These are phyloP conservation scores for Nyctibius bracteatus DNA, from an alignment of 2,113 vertebrate genomes.

Conservation along the genomic window DNA sequence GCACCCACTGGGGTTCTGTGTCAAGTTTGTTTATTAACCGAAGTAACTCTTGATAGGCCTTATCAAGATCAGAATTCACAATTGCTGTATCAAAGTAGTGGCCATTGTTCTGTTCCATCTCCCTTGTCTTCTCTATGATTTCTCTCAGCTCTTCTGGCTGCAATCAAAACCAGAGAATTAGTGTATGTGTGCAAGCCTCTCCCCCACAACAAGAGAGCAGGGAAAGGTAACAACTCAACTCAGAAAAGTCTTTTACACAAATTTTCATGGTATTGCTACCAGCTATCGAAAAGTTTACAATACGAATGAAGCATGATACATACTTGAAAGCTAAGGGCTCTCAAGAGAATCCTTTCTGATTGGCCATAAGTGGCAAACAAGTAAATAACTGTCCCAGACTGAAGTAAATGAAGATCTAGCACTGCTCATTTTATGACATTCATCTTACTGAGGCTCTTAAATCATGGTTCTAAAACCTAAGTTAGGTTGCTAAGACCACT, in stretches of 20 bases:
- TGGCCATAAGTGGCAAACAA: not conserved
- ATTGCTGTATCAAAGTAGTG: slow-evolving; percentile 91
- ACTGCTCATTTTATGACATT: not conserved
- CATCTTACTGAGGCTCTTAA: not conserved
- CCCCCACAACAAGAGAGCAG: not conserved
- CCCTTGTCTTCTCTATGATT: slow-evolving; percentile 90
- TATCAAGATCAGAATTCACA: slow-evolving; percentile 88
- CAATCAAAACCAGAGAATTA: not conserved
- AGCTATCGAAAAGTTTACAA: not conserved
- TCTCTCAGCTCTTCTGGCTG: slow-evolving; percentile 93
- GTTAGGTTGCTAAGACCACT: not conserved
- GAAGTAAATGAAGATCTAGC: not conserved
- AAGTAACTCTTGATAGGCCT: slow-evolving; percentile 87
- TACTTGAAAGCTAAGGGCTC: not conserved
- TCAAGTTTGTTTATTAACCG: slow-evolving; percentile 91
- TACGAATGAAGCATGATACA: not conserved
- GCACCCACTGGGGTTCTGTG: slow-evolving; percentile 98
- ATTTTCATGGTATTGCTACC: not conserved
- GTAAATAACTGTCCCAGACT: not conserved
- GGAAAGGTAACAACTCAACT: not conserved
- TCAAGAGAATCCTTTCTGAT: not conserved
- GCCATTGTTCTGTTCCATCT: slow-evolving; percentile 93
- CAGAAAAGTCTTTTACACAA: not conserved
- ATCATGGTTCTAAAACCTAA: not conserved
- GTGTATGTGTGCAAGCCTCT: not conserved